phyloP scores from a whole-genome alignment of 2,113 vertebrate species.

The Amblyopsis rosae region DNA sequence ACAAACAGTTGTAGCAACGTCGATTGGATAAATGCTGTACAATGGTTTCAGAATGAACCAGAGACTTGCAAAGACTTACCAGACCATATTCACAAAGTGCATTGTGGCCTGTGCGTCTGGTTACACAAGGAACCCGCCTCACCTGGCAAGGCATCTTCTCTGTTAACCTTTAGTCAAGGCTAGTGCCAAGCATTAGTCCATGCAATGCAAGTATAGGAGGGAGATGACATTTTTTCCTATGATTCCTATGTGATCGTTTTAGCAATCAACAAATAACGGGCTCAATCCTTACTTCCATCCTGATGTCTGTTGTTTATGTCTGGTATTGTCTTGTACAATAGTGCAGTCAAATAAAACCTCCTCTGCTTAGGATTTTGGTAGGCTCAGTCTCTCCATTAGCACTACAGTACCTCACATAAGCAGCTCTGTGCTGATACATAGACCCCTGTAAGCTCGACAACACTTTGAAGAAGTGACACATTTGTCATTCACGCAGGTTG shows the following conservation, averaged over 20 bases:
- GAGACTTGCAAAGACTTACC: too few relatives aligned
- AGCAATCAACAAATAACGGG: slow-evolving; percentile 16
- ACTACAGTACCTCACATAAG: too few relatives aligned
- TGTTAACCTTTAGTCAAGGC: not conserved
- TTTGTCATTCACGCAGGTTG: too few relatives aligned
- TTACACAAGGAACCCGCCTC: slow-evolving; percentile 29
- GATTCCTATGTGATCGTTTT: slow-evolving; percentile 25
- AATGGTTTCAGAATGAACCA: not conserved
- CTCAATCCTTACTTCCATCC: not conserved
- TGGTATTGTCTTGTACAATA: not conserved
- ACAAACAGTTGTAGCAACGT: too few relatives aligned
- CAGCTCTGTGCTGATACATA: too few relatives aligned
- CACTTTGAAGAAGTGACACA: too few relatives aligned
- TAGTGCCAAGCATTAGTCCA: slow-evolving; percentile 8
- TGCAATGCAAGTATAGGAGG: not conserved
- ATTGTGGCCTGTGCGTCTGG: too few relatives aligned
- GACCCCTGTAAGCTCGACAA: too few relatives aligned
- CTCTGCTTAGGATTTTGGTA: not conserved
- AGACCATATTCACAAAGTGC: too few relatives aligned
- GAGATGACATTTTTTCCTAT: slow-evolving; percentile 20
- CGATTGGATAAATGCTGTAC: too few relatives aligned
- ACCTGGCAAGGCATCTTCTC: slow-evolving; percentile 34
- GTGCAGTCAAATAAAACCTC: not conserved
- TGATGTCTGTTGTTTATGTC: slow-evolving; percentile 20
- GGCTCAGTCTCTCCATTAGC: too few relatives aligned